Percentiles rank a stretch among this genome's conserved stretches.
These are phyloP conservation scores for Xiphophorus couchianus DNA, from an alignment of 2,113 vertebrate genomes.

Conservation along the genomic window DNA sequence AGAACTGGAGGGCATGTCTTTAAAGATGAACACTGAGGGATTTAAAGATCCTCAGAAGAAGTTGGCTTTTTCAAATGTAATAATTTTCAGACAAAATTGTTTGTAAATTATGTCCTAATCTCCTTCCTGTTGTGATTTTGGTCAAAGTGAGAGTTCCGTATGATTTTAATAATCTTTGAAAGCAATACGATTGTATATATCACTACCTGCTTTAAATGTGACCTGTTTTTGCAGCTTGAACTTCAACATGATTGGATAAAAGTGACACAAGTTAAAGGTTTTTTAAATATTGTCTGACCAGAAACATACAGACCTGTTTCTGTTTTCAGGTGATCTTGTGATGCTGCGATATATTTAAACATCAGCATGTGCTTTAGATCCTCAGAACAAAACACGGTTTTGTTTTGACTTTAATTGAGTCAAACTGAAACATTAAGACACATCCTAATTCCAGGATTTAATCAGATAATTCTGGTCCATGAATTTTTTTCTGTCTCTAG, in stretches of 20 bases:
- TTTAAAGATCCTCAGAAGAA: not conserved
- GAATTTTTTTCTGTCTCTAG: conserved; percentile 36
- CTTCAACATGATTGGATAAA: not conserved
- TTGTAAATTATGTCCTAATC: not conserved
- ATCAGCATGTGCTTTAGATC: not conserved
- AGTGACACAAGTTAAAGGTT: not conserved
- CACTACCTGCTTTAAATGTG: no score
- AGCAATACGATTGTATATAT: not conserved
- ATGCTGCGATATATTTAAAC: conserved; percentile 16
- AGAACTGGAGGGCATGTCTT: not conserved
- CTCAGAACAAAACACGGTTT: not conserved
- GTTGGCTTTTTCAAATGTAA: not conserved
- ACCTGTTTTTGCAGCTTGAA: no score
- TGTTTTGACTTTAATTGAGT: not conserved
- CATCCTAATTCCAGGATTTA: not conserved
- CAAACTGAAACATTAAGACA: not conserved
- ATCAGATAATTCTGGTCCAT: not conserved
- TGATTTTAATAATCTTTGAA: not conserved
- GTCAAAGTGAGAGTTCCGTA: not conserved
- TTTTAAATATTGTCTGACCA: not conserved
- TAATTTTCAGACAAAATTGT: no score
- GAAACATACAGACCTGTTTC: not conserved
- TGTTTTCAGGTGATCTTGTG: conserved; percentile 48
- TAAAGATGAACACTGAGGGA: not conserved
- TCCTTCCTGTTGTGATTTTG: not conserved